Percentiles rank a stretch among this genome's conserved stretches.
Evolutionary conservation across 2,888 invertebrate species (phyloP).

Genomic region (Synergus itoensis): DNA sequence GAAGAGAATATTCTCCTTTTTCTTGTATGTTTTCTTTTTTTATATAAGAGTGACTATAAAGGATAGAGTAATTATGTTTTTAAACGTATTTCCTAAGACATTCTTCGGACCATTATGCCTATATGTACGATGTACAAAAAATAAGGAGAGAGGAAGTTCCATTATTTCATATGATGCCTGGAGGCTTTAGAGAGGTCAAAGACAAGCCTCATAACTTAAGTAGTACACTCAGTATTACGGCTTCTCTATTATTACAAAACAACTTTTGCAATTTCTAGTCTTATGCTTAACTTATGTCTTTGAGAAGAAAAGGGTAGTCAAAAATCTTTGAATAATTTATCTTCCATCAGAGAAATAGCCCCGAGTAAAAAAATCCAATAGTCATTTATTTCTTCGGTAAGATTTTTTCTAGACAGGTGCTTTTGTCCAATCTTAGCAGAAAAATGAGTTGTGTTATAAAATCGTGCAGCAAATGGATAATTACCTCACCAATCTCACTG

Average conservation of each 20-base stretch:
- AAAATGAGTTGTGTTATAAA: too few species aligned
- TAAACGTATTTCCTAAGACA: not conserved
- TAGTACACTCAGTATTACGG: constrained; percentile 3
- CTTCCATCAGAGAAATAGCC: too few species aligned
- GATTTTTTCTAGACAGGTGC: too few species aligned
- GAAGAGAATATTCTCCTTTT: too few species aligned
- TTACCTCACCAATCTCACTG: constrained; percentile 69
- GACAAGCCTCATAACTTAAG: not conserved
- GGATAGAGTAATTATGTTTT: not conserved
- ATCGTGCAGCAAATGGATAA: constrained; percentile 7
- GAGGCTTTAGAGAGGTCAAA: not conserved
- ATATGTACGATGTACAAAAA: not conserved
- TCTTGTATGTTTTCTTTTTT: too few species aligned
- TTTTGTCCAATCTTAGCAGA: too few species aligned
- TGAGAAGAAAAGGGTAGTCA: too few species aligned
- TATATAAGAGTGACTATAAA: not conserved
- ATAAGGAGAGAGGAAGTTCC: not conserved
- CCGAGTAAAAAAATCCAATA: too few species aligned
- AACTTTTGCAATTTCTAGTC: not conserved
- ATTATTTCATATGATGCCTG: not conserved
- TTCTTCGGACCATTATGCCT: not conserved
- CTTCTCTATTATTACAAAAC: not conserved
- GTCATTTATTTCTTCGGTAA: too few species aligned
- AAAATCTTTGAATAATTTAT: too few species aligned
- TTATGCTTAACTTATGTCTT: too few species aligned